Percentiles rank a stretch among this genome's conserved stretches.
Evolutionary conservation across 1,140 invertebrate species (phyloP).

Genomic region (Drosophila baimaii): DNA sequence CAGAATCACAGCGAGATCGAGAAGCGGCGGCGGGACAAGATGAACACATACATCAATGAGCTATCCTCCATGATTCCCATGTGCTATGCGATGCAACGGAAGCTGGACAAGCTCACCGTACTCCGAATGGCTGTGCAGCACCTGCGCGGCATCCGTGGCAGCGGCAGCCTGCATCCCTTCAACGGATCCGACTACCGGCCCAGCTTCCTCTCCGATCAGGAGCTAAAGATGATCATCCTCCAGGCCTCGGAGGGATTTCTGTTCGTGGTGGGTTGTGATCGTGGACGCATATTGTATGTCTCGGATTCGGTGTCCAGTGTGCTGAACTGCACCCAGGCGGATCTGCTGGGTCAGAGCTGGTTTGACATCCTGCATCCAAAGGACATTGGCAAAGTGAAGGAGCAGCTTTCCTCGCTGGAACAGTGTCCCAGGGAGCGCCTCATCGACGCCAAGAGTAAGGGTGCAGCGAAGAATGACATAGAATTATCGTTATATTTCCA

Average conservation of each 20-base stretch:
- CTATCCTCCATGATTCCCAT: conserved; percentile 95
- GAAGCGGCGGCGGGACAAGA: conserved; percentile 96
- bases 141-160: conserved; percentile 91
- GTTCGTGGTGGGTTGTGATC: conserved; percentile 96
- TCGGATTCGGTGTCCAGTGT: conserved; percentile 95
- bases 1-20: conserved; percentile 99
- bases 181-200: conserved; percentile 94
- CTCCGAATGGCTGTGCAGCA: conserved; percentile 97
- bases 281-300: conserved; percentile 95
- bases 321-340: conserved; percentile 93
- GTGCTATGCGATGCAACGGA: conserved; percentile 96
- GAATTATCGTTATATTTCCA: no score
- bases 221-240: conserved; percentile 92
- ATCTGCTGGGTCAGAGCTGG: conserved; percentile 95
- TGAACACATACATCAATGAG: conserved; percentile 98
- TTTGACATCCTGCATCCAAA: conserved; percentile 98
- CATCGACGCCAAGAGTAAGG: conserved; percentile 96
- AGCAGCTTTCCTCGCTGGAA: conserved; percentile 96
- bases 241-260: conserved; percentile 96
- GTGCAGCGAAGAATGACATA: neutral
- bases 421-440: conserved; percentile 94
- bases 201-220: conserved; percentile 94
- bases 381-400: conserved; percentile 97
- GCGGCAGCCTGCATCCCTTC: conserved; percentile 89
- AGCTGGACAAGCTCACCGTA: conserved; percentile 97